Base-by-base conservation (phyloP, 2,797 vertebrate genomes). In the Syndactyla subalaris region DNA sequence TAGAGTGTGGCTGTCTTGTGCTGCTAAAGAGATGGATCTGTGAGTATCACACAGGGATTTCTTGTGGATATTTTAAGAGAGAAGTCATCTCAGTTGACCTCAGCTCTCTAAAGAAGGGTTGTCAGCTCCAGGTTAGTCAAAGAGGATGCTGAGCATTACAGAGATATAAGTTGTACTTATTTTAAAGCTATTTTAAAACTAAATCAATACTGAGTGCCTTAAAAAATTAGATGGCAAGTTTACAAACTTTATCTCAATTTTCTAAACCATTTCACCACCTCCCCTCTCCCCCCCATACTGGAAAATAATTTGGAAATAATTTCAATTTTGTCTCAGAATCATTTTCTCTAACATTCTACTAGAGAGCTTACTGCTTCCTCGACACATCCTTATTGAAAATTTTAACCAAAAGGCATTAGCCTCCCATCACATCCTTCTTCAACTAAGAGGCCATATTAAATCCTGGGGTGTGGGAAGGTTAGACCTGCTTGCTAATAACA, bases 211-310 rank as follows among this genome's bases (percentile, higher is more conserved):
- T 14, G 14, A 59, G 43, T 58, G 15, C 12, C 12, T 75, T 57
- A 63, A 81, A 18, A 75, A 68, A 26, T 29, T 15, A 5, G 24
- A 34, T 58, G 20, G 34, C 43, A 41, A 3, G 6, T 51, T 92
- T 38, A 27, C 18, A 68, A 75, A 86, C 1, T 30, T 23, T 43
- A 65, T 66, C 21, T 3, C 21, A 39, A 48, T 66, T 73, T 84
- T 71, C 18, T 48, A 10, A 58, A 0, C 0, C 39, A n/a, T 3
- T n/a, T 67, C 11, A 9, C 46, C 46, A 24, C 46, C 14, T 26
- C 5, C 48, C 48, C 8, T 27, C 45, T 67, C 22, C 3, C 0
- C 14, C 1, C 3, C 2, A 13, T 26, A 7, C 22, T 29, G 43
- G 55, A 78, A 94, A 87, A 41, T 20, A 1, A 29, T 59, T 76